These are phyloP conservation scores for Xiphorhynchus elegans DNA, from an alignment of 2,113 vertebrate genomes.

Conservation along the genomic window DNA sequence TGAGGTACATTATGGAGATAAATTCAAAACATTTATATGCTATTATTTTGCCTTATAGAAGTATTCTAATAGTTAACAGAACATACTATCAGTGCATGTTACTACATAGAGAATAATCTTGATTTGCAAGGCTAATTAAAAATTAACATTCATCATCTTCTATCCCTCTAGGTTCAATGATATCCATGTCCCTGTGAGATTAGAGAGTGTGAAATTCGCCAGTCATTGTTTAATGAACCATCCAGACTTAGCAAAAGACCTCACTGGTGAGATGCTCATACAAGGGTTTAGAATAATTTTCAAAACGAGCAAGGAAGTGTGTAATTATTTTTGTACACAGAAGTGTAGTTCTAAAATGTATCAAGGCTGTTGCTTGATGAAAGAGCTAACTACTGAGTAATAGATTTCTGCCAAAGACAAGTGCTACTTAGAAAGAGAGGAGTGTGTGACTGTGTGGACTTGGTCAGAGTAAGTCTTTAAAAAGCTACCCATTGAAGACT, in stretches of 20 bases:
- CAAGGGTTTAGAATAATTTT: slow-evolving; percentile 16
- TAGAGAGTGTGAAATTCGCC: slow-evolving; percentile 99
- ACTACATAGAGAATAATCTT: not conserved
- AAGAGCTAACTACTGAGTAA: not conserved
- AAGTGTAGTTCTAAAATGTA: not conserved
- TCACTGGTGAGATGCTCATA: slow-evolving; percentile 86
- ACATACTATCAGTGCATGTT: not conserved
- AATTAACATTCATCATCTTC: slow-evolving; percentile 59
- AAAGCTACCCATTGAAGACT: not conserved
- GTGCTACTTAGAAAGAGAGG: not conserved
- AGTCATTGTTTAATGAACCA: slow-evolving; percentile 99
- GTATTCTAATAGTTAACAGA: not conserved
- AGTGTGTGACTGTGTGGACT: not conserved
- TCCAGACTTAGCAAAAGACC: slow-evolving; percentile 95
- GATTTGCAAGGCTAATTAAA: slow-evolving; percentile 53
- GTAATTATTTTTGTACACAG: not conserved
- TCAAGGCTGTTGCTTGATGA: not conserved
- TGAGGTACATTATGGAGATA: not conserved
- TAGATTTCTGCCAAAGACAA: not conserved
- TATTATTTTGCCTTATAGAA: not conserved
- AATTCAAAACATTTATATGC: not conserved
- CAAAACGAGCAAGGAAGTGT: not conserved
- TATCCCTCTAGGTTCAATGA: slow-evolving; percentile 91
- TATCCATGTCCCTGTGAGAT: slow-evolving; percentile 97
- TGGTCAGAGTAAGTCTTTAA: not conserved